phyloP scores from a whole-genome alignment of 53 echinoderm and acorn worm genomes.

The Stichopus horrens region DNA sequence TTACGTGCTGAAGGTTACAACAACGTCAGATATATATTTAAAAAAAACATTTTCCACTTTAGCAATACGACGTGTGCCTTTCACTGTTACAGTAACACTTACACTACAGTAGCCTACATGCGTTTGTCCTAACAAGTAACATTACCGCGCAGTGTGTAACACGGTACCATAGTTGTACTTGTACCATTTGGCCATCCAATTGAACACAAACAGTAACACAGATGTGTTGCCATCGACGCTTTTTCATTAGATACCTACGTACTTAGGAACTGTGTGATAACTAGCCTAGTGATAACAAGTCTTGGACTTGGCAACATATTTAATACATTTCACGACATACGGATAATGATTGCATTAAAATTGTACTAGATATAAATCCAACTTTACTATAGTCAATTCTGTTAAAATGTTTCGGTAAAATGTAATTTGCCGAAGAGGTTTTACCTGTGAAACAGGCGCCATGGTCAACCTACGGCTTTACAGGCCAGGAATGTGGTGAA shows the following conservation, averaged over 20 bases:
- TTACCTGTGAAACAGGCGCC: constrained; percentile 70
- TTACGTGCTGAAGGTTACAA: too few species aligned
- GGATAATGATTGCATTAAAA: not conserved
- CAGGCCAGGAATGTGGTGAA: not conserved
- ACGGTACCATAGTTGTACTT: not conserved
- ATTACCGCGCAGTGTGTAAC: not conserved
- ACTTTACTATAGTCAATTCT: not conserved
- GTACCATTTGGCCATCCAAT: not conserved
- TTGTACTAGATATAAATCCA: not conserved
- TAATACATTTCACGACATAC: not conserved
- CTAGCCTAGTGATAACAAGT: not conserved
- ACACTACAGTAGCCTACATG: too few species aligned
- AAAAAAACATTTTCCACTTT: too few species aligned
- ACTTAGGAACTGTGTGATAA: not conserved
- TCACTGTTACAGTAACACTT: too few species aligned
- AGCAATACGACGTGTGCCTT: too few species aligned
- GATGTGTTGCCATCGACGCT: constrained; percentile 59
- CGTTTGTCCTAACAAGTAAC: too few species aligned
- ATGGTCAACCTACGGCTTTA: constrained; percentile 34
- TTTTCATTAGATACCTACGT: not conserved
- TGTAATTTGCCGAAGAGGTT: not conserved
- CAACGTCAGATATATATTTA: too few species aligned
- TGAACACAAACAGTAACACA: not conserved
- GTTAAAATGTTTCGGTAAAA: not conserved
- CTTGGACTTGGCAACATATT: not conserved